phyloP scores from a whole-genome alignment of 2,888 invertebrate genomes.

The Sisyra nigra region DNA sequence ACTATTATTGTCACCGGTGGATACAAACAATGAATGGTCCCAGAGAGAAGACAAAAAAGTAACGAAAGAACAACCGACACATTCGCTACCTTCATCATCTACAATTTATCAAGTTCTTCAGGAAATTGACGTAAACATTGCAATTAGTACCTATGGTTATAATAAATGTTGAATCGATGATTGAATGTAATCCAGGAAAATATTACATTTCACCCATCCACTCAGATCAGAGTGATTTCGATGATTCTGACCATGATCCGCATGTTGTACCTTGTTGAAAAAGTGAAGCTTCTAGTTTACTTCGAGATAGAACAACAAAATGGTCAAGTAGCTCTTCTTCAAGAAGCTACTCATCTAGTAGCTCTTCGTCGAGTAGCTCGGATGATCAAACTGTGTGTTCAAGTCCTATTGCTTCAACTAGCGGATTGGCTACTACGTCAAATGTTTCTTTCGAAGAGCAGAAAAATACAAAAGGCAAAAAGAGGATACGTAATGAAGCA shows the following conservation, averaged over 20 bases:
- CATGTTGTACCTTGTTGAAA: slow-evolving; percentile 8
- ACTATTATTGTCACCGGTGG: slow-evolving; percentile 1
- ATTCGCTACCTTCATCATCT: neutral
- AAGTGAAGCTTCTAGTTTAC: slow-evolving; percentile 9
- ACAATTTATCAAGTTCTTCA: slow-evolving; percentile 1
- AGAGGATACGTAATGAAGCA: neutral
- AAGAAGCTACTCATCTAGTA: slow-evolving; percentile 10
- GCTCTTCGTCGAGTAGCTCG: neutral
- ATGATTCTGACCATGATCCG: slow-evolving; percentile 11
- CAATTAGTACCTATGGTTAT: neutral
- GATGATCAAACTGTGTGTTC: neutral
- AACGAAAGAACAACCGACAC: slow-evolving; percentile 1
- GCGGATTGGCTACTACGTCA: neutral
- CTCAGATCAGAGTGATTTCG: slow-evolving; percentile 10
- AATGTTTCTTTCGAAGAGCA: neutral
- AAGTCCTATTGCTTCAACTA: neutral
- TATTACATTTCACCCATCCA: slow-evolving; percentile 11
- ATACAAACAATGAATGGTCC: neutral
- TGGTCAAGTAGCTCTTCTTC: slow-evolving; percentile 10
- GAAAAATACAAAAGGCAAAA: neutral
- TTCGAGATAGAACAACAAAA: slow-evolving; percentile 10
- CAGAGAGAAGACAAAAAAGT: neutral
- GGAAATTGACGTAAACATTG: slow-evolving; percentile 2
- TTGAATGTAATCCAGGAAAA: slow-evolving; percentile 12
- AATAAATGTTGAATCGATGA: neutral